Conservation (phyloP, 2,888 invertebrate genomes). For the Crepidodera aurea region DNA sequence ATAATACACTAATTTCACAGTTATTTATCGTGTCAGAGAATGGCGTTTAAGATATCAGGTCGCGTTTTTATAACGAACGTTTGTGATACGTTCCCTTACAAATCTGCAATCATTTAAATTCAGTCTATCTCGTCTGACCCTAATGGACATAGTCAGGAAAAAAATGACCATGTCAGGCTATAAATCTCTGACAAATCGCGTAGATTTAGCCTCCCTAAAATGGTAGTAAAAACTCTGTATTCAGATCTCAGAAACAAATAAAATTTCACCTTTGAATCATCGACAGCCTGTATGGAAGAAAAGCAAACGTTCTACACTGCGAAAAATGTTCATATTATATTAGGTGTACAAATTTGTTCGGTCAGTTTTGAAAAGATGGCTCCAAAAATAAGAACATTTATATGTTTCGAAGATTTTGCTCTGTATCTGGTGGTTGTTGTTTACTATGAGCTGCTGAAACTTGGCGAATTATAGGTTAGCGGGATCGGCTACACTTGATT, state of each 20-base stretch:
- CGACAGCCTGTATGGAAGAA: not conserved
- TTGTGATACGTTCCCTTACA: not conserved
- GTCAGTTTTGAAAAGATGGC: no score
- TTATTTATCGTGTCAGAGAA: not conserved
- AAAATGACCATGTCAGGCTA: constrained; percentile 16
- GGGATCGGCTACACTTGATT: no score
- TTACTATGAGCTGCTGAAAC: no score
- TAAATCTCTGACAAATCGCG: constrained; percentile 13
- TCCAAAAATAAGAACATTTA: no score
- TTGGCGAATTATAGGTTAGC: no score
- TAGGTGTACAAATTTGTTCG: no score
- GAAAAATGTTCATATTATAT: no score
- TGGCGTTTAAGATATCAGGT: no score
- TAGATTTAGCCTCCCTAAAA: constrained; percentile 6
- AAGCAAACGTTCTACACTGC: no score
- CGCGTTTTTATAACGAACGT: constrained; percentile 6
- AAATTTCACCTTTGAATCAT: not conserved
- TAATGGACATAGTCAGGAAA: constrained; percentile 12
- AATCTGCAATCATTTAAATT: constrained; percentile 20
- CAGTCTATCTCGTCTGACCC: constrained; percentile 17
- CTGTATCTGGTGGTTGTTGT: no score
- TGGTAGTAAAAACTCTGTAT: constrained; percentile 3
- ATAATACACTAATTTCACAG: not conserved
- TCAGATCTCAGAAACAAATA: not conserved
- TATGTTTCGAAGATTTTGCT: no score